Base-by-base conservation (phyloP, 2,797 vertebrate genomes). In the Takifugu ocellatus region DNA sequence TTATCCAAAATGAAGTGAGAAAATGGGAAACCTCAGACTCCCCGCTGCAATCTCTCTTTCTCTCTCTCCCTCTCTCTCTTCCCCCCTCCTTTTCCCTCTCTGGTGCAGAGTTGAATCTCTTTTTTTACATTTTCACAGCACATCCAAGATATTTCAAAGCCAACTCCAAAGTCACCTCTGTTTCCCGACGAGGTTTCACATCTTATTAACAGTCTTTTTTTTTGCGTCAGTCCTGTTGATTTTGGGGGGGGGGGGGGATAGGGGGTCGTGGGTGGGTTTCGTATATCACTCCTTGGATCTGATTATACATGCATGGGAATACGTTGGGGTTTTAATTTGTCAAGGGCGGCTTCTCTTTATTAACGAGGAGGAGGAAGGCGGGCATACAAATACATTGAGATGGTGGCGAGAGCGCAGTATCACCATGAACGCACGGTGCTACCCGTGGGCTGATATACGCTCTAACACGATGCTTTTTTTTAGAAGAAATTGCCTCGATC, bases 251-350 rank as follows among this genome's bases (percentile, higher is more conserved):
- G 33, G 33, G 33, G 33, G 33, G 7, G 21, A 21, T 1, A 21
- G 21, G 21, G 21, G 21, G 21, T 21, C 21, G 21, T 29, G 27
- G 27, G 10, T 2, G 33, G 33, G 33, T 2, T 4, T 12, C 9
- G 4, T 12, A 8, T 36, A 36, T 36, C 33, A 36, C 33, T 11
- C 33, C 31, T 9, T 12, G 11, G 11, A 36, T 36, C 33, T 11
- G 33, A 36, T 74, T 80, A 75, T 75, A 67, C 66, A 71, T 85
- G 73, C 78, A 84, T 79, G 79, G 59, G 67, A 77, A 85, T 84
- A 82, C 83, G 75, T 82, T 83, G 81, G 84, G 83, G 82, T 76
- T 75, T 70, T 80, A 81, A 85, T 85, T 81, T 67, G 81, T 88
- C 82, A 86, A 82, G 80, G 68, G 50, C 75, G 21, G 21, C 21